These are phyloP conservation scores for Drosophila rufa DNA, from an alignment of 1,140 invertebrate species.

Conservation along the genomic window DNA sequence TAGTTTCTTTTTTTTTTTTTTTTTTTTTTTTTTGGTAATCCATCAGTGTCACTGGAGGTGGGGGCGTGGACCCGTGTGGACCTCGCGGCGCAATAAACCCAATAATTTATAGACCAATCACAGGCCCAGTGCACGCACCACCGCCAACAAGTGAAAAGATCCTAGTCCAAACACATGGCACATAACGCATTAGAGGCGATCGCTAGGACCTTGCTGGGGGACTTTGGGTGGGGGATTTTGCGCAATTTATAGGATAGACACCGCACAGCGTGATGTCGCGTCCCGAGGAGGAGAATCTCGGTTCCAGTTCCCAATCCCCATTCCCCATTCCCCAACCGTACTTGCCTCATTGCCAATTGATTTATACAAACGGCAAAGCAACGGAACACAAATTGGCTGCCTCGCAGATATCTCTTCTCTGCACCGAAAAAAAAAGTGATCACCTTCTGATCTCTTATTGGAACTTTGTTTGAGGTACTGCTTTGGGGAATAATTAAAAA, in stretches of 20 bases:
- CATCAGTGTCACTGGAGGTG: slow-evolving; percentile 74
- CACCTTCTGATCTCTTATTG: too few species aligned
- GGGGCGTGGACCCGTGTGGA: slow-evolving; percentile 24
- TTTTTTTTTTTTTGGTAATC: slow-evolving; percentile 51
- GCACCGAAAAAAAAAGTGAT: neutral
- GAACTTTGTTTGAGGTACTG: too few species aligned
- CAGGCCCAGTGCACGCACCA: slow-evolving; percentile 68
- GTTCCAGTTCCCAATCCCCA: slow-evolving; percentile 5
- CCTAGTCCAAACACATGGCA: slow-evolving; percentile 77
- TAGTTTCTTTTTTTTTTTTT: neutral
- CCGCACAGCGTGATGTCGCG: slow-evolving; percentile 75
- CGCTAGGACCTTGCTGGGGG: neutral
- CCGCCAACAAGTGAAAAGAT: slow-evolving; percentile 78
- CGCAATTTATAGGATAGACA: slow-evolving; percentile 83
- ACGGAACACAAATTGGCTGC: slow-evolving; percentile 82
- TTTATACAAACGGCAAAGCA: slow-evolving; percentile 83
- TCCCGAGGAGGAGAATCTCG: slow-evolving; percentile 36
- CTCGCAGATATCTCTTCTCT: slow-evolving; percentile 51
- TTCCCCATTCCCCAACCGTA: slow-evolving; percentile 2
- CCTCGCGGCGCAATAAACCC: slow-evolving; percentile 63
- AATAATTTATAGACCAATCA: slow-evolving; percentile 82
- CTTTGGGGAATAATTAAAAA: too few species aligned
- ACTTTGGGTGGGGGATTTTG: slow-evolving; percentile 9
- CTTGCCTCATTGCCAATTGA: slow-evolving; percentile 69
- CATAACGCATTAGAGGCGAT: slow-evolving; percentile 73